These are phyloP conservation scores for Musca vetustissima DNA, from an alignment of 1,140 invertebrate genomes.

Conservation along the genomic window DNA sequence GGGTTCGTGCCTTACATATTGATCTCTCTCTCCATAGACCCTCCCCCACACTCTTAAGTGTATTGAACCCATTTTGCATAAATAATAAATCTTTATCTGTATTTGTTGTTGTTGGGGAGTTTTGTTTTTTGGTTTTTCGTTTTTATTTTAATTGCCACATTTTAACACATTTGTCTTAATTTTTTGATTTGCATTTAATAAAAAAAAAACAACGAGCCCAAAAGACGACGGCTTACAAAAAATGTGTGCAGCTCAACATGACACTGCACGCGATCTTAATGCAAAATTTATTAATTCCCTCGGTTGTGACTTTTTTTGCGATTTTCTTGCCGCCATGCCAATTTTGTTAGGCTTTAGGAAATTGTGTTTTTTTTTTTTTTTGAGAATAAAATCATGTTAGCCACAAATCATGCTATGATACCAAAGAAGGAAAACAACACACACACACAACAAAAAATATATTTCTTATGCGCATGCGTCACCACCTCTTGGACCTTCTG, in stretches of 20 bases:
- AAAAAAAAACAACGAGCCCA: too few relatives aligned
- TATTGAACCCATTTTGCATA: neutral
- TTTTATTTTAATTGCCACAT: conserved; percentile 17
- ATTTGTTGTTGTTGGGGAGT: neutral
- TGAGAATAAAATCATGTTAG: conserved; percentile 1
- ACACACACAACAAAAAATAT: neutral
- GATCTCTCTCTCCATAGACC: too few relatives aligned
- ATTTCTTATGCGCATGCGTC: conserved; percentile 8
- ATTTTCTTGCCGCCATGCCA: neutral
- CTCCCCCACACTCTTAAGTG: too few relatives aligned
- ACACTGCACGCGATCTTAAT: conserved; percentile 18
- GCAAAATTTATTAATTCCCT: conserved; percentile 15
- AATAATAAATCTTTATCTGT: neutral
- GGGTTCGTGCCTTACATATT: too few relatives aligned
- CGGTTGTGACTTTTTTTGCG: neutral
- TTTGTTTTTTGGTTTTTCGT: conserved; percentile 3
- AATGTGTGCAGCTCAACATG: too few relatives aligned
- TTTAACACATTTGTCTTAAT: conserved; percentile 23
- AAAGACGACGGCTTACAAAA: too few relatives aligned
- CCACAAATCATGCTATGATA: conserved; percentile 4
- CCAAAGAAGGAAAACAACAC: too few relatives aligned
- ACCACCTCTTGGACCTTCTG: neutral
- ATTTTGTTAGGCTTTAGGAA: neutral
- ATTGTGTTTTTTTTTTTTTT: neutral
- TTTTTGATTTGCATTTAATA: conserved; percentile 22